Evolutionary conservation across 2,888 invertebrate species (phyloP).

Genomic region (Leptodirus hochenwartii): DNA sequence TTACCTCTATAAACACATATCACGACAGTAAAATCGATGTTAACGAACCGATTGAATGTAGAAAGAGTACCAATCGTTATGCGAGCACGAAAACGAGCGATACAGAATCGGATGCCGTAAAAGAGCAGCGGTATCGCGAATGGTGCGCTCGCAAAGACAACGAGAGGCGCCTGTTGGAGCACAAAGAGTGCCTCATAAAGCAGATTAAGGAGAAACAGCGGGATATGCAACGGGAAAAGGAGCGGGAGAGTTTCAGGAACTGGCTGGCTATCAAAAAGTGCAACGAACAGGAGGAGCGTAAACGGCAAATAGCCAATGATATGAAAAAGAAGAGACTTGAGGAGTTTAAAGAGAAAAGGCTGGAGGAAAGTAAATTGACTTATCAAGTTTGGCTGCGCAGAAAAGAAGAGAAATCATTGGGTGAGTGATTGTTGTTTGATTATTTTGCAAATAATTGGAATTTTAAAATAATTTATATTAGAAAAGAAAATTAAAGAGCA

Average conservation of each 20-base stretch:
- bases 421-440: slow-evolving; percentile 20
- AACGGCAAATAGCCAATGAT: too few relatives aligned
- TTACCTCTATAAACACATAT: slow-evolving; percentile 8
- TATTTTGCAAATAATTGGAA: neutral
- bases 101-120: slow-evolving; percentile 14
- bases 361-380: slow-evolving; percentile 18
- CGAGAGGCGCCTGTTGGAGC: slow-evolving; percentile 19
- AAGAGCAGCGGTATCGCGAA: slow-evolving; percentile 30
- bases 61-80: slow-evolving; percentile 10
- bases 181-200: slow-evolving; percentile 17
- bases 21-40: slow-evolving; percentile 2
- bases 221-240: slow-evolving; percentile 22
- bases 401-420: slow-evolving; percentile 38
- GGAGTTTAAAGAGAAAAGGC: slow-evolving; percentile 21
- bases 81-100: slow-evolving; percentile 8
- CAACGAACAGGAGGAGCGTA: slow-evolving; percentile 27
- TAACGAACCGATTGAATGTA: slow-evolving; percentile 6
- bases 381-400: slow-evolving; percentile 33
- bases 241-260: slow-evolving; percentile 25
- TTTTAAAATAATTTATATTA: slow-evolving; percentile 14
- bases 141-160: slow-evolving; percentile 32
- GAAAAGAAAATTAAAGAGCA: slow-evolving; percentile 22
- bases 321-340: slow-evolving; percentile 14
- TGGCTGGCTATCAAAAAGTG: slow-evolving; percentile 21
- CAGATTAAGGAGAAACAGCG: slow-evolving; percentile 23